Percentiles rank a stretch among this genome's conserved stretches.
These are phyloP conservation scores for Cardiocondyla obscurior DNA, from an alignment of 1,140 invertebrate genomes.

Conservation along the genomic window DNA sequence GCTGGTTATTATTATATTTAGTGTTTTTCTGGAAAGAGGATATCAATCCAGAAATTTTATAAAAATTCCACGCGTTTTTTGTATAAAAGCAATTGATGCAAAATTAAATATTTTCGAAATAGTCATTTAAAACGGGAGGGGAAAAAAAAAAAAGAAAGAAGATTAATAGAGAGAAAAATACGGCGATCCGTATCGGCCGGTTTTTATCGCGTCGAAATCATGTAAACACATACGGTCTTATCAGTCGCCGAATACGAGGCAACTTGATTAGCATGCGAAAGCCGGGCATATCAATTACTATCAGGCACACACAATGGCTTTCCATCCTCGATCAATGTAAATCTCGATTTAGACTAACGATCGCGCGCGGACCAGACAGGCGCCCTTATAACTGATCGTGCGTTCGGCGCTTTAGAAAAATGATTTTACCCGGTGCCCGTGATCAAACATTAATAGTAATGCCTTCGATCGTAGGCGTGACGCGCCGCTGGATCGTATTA, in stretches of 20 bases:
- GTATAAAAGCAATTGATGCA: background rate
- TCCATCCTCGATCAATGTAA: slow-evolving; percentile 44
- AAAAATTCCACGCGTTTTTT: background rate
- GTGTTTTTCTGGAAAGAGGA: background rate
- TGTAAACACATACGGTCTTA: slow-evolving; percentile 16
- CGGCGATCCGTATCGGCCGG: background rate
- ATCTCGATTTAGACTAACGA: slow-evolving; percentile 54
- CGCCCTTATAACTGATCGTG: slow-evolving; percentile 57
- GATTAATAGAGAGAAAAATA: background rate
- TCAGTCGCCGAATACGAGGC: background rate
- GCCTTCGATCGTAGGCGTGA: slow-evolving; percentile 55
- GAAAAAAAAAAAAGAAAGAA: too few relatives aligned
- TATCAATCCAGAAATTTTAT: background rate
- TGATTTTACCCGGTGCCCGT: slow-evolving; percentile 56
- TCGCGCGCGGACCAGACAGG: slow-evolving; percentile 32
- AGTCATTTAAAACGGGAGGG: too few relatives aligned
- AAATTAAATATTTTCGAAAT: background rate
- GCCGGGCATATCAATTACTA: slow-evolving; percentile 43
- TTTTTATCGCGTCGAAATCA: background rate
- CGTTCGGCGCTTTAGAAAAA: slow-evolving; percentile 65
- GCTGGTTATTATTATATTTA: background rate
- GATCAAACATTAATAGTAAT: slow-evolving; percentile 67
- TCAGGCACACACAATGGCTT: slow-evolving; percentile 39
- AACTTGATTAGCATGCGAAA: slow-evolving; percentile 43
- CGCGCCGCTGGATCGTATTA: slow-evolving; percentile 62